Evolutionary conservation across 2,888 invertebrate species (phyloP), one percentile per base, ranked within the genome.

Genomic region (Lasioglossum malachurum): DNA sequence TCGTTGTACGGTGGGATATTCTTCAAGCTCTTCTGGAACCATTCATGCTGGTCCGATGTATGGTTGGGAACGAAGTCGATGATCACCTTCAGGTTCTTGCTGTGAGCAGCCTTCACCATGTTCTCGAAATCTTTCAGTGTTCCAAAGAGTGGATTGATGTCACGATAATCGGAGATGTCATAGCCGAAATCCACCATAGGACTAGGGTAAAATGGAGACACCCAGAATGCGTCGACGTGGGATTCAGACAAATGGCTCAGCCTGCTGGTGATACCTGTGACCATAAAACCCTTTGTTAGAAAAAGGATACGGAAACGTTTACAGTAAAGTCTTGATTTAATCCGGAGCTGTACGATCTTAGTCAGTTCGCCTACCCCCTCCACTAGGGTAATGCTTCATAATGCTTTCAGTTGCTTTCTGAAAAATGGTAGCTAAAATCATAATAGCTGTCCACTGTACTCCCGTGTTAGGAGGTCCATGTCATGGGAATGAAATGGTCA

Each of bases 131-230:
- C 98, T 0, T 96, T 96, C 95, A 98, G 96, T 0, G 97, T 97
- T 0, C 98, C 98, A 93, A 97, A 98, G 77, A 96, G 96, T 0
- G 97, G 95, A 90, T 98, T 97, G 60, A 98, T 97, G 35, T 96
- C 96, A 76, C 95, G 96, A 94, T 97, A 98, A 95, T 98, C 96
- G 64, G 97, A 97, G 90, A 98, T 97, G 93, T 99, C 98, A 92
- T 98, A 98, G 0, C 98, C 98, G 93, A 98, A 97, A 95, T 99
- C 98, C 0, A 97, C 96, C 97, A 98, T 97, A 0, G 98, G 98
- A 0, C 98, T 98, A 74, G 96, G 96, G 95, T 97, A 98, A 92
- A 99, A 97, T 0, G 98, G 98, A 0, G 98, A 98, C 83, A 99
- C 95, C 98, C 98, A 98, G 78, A 98, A 96, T 0, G 97, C 97